Conservation (phyloP, 2,888 invertebrate species). For the Scelioninae gen. 1 region DNA sequence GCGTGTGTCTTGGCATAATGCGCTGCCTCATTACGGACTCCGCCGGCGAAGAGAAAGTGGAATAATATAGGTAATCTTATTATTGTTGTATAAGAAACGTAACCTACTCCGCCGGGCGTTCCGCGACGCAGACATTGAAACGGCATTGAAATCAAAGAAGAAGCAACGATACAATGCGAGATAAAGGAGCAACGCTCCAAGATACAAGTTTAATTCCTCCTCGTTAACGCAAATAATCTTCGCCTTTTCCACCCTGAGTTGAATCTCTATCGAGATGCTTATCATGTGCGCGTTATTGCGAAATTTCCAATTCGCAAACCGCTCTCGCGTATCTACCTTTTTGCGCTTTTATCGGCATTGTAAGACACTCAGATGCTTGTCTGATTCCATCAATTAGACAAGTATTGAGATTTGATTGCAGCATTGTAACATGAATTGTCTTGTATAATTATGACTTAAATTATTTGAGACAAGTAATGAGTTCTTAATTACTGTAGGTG, state of each 20-base stretch:
- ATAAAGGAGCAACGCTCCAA: constrained; percentile 30
- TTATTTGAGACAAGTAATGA: too few relatives aligned
- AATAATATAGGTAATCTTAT: constrained; percentile 79
- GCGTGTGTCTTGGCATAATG: constrained; percentile 66
- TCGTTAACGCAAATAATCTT: constrained; percentile 60
- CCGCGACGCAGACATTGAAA: constrained; percentile 64
- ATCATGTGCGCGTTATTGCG: constrained; percentile 35
- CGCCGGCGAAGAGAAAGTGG: constrained; percentile 76
- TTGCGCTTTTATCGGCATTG: not conserved
- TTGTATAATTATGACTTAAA: too few relatives aligned
- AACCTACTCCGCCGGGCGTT: constrained; percentile 71
- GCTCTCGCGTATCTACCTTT: not conserved
- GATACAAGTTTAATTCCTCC: constrained; percentile 46
- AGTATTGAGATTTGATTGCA: too few relatives aligned
- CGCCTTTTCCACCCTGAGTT: constrained; percentile 22
- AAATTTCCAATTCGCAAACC: constrained; percentile 30
- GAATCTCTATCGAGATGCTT: constrained; percentile 42
- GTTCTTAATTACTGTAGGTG: too few relatives aligned
- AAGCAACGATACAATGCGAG: constrained; percentile 52
- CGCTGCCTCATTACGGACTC: constrained; percentile 71
- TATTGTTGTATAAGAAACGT: constrained; percentile 79
- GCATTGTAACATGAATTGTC: too few relatives aligned
- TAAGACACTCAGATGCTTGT: too few relatives aligned
- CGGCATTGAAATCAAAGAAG: constrained; percentile 61
- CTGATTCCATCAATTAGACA: too few relatives aligned